Evolutionary conservation across 2,113 vertebrate genomes (phyloP).

Genomic region (Vidua macroura): DNA sequence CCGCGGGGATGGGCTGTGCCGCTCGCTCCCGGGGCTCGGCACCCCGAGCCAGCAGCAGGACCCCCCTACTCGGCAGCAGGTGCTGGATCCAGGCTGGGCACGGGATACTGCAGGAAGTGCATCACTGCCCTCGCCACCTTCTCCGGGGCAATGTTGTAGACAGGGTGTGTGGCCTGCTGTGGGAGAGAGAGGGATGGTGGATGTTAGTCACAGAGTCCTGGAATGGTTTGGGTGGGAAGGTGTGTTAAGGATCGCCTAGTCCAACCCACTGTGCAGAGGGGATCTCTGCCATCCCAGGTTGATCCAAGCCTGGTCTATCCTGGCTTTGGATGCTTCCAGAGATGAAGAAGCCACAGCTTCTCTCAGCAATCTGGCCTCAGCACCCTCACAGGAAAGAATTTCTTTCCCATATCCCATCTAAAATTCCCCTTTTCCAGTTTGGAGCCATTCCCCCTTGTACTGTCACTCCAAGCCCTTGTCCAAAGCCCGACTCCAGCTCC

Average conservation of each 20-base stretch:
- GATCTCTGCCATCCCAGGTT: neutral
- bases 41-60: neutral
- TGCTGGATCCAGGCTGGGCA: constrained; percentile 62
- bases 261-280: neutral
- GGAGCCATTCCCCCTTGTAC: neutral
- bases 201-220: neutral
- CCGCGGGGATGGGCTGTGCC: neutral
- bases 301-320: neutral
- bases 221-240: neutral
- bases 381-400: neutral
- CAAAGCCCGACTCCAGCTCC: neutral
- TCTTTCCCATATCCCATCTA: neutral
- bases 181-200: neutral
- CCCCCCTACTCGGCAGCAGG: neutral
- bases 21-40: neutral
- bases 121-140: constrained; percentile 86
- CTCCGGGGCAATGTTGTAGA: constrained; percentile 94
- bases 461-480: neutral
- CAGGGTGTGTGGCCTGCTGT: constrained; percentile 91
- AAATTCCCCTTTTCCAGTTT: neutral
- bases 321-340: neutral
- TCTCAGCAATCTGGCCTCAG: neutral
- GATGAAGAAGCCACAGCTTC: neutral
- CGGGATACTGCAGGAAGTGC: constrained; percentile 82
- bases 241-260: neutral